These are phyloP conservation scores for Myopa testacea DNA, from an alignment of 2,888 invertebrate genomes.

Conservation along the genomic window DNA sequence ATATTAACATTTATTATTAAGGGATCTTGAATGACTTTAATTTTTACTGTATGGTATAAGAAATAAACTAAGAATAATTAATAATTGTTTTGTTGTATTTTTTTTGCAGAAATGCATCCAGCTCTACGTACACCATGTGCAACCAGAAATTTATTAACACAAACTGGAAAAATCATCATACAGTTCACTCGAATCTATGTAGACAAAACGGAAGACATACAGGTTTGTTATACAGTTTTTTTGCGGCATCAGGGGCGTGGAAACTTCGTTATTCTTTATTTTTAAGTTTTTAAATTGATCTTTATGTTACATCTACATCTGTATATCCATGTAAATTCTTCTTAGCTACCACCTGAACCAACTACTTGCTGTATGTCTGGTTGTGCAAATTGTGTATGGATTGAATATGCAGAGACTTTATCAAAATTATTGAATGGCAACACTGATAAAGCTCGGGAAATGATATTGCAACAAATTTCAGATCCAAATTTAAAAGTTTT, in stretches of 20 bases:
- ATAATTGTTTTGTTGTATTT: conserved; percentile 35
- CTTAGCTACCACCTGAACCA: conserved; percentile 71
- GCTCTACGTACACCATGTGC: conserved; percentile 51
- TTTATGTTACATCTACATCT: too few relatives aligned
- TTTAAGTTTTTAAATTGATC: too few relatives aligned
- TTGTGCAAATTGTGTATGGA: conserved; percentile 93
- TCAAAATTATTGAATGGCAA: conserved; percentile 75
- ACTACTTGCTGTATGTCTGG: conserved; percentile 92
- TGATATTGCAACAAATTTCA: conserved; percentile 79
- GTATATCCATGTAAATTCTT: not conserved
- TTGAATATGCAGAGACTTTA: conserved; percentile 87
- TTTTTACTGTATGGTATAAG: too few relatives aligned
- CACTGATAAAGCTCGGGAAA: conserved; percentile 76
- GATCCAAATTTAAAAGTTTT: conserved; percentile 88
- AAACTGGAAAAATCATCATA: conserved; percentile 44
- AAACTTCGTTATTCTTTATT: too few relatives aligned
- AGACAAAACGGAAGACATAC: conserved; percentile 49
- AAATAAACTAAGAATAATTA: too few relatives aligned
- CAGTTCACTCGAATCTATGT: conserved; percentile 48
- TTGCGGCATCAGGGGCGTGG: too few relatives aligned
- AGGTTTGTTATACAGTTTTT: conserved; percentile 48
- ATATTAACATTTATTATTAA: too few relatives aligned
- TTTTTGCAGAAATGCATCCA: conserved; percentile 57
- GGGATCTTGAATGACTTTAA: too few relatives aligned
- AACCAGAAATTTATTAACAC: conserved; percentile 50